These are phyloP conservation scores for Noctua janthina DNA, from an alignment of 2,888 invertebrate genomes.

Conservation along the genomic window DNA sequence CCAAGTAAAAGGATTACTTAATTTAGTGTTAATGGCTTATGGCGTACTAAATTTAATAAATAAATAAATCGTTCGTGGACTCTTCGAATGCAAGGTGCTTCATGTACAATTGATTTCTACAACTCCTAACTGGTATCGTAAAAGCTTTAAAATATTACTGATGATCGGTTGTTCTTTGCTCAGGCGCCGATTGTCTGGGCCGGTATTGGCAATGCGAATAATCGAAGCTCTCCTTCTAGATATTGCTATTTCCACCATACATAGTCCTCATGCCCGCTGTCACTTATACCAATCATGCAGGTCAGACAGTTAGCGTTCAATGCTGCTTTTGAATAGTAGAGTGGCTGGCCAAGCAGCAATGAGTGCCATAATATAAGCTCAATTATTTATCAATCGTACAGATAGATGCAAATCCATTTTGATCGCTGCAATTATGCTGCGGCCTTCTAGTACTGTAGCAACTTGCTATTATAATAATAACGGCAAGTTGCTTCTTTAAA, in stretches of 20 bases:
- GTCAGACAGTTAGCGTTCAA: not conserved
- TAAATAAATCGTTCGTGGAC: too few relatives aligned
- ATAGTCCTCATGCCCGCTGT: not conserved
- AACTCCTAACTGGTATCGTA: not conserved
- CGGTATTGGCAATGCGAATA: not conserved
- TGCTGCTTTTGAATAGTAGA: not conserved
- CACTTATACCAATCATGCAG: not conserved
- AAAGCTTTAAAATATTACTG: not conserved
- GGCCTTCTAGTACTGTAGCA: not conserved
- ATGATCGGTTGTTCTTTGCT: not conserved
- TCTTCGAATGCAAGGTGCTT: too few relatives aligned
- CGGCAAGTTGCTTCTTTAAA: too few relatives aligned
- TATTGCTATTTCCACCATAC: not conserved
- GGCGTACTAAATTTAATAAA: too few relatives aligned
- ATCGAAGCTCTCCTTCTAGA: not conserved
- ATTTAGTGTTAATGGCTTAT: too few relatives aligned
- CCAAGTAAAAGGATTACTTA: too few relatives aligned
- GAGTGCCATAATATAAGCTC: not conserved
- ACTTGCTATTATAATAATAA: not conserved
- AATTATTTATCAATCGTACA: not conserved
- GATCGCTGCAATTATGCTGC: too few relatives aligned
- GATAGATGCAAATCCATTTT: conserved; percentile 5
- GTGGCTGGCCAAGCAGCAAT: not conserved
- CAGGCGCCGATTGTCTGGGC: not conserved
- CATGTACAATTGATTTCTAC: too few relatives aligned